Evolutionary conservation across 2,113 vertebrate genomes (phyloP).

Genomic region (Phyllopteryx taeniolatus): DNA sequence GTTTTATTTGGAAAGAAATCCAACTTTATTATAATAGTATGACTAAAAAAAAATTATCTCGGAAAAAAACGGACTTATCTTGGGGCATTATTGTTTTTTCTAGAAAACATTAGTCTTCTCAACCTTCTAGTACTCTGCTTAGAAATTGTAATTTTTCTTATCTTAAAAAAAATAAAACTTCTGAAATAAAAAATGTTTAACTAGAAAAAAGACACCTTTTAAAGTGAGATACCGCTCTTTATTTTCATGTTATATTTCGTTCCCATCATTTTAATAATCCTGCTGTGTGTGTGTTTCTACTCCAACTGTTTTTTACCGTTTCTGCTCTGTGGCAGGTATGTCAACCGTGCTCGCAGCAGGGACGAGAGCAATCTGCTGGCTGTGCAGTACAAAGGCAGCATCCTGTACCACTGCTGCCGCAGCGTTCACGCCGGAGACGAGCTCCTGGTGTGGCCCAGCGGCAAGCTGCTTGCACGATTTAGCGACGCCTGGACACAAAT

Average conservation of each 20-base stretch:
- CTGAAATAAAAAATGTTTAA: no score
- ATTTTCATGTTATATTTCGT: background rate
- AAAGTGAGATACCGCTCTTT: no score
- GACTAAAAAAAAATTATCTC: no score
- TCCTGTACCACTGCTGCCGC: slow-evolving; percentile 73
- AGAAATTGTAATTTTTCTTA: no score
- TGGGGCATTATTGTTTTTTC: no score
- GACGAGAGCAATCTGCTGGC: slow-evolving; percentile 71
- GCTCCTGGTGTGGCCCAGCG: slow-evolving; percentile 72
- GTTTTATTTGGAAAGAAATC: no score
- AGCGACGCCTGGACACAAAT: slow-evolving; percentile 64
- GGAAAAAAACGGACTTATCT: no score
- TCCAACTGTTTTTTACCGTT: background rate
- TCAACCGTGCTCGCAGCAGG: slow-evolving; percentile 65
- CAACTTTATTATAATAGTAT: no score
- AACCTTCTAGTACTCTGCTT: no score
- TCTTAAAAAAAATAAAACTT: no score
- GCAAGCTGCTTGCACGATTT: slow-evolving; percentile 52
- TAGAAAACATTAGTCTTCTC: no score
- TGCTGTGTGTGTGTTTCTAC: background rate
- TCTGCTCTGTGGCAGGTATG: slow-evolving; percentile 52
- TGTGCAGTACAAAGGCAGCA: slow-evolving; percentile 67
- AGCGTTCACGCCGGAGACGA: slow-evolving; percentile 67
- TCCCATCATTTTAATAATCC: background rate
- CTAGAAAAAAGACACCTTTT: no score